A percentile compares a stretch with the other conserved stretches of the same genome.
phyloP scores from a whole-genome alignment of 1,140 invertebrate genomes.

The Diorhabda sublineata region DNA sequence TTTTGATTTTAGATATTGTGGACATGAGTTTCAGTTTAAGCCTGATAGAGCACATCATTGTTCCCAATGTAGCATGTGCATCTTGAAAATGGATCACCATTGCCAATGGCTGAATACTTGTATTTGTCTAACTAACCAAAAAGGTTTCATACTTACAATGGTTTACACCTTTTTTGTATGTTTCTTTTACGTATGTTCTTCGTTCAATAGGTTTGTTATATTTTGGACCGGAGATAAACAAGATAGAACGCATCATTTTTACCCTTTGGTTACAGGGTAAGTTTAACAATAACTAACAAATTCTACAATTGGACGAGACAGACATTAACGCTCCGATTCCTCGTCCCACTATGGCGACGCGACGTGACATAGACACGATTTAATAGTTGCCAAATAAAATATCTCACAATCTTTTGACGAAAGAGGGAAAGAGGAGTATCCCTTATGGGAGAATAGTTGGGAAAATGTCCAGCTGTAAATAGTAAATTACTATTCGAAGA shows the following conservation, averaged over 20 bases:
- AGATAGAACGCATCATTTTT: background rate
- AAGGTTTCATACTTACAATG: conserved; percentile 83
- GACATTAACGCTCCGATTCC: too few species aligned
- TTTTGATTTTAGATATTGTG: background rate
- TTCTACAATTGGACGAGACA: too few species aligned
- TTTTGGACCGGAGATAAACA: background rate
- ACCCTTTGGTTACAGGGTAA: background rate
- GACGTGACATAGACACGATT: too few species aligned
- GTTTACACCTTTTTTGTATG: background rate
- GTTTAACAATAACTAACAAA: background rate
- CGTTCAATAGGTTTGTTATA: background rate
- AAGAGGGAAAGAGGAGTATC: too few species aligned
- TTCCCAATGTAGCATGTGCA: conserved; percentile 87
- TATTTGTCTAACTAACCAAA: conserved; percentile 96
- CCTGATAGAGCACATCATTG: conserved; percentile 96
- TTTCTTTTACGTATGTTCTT: background rate
- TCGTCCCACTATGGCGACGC: too few species aligned
- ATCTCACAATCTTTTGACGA: too few species aligned
- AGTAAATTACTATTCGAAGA: too few species aligned
- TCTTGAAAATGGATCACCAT: conserved; percentile 98
- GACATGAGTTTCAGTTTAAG: conserved; percentile 59
- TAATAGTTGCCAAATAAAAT: too few species aligned
- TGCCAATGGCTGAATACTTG: conserved; percentile 99
- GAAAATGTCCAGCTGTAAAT: too few species aligned
- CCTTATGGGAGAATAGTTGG: too few species aligned